Base-by-base conservation (phyloP, 2,888 invertebrate species). In the Phyto melanocephala region DNA sequence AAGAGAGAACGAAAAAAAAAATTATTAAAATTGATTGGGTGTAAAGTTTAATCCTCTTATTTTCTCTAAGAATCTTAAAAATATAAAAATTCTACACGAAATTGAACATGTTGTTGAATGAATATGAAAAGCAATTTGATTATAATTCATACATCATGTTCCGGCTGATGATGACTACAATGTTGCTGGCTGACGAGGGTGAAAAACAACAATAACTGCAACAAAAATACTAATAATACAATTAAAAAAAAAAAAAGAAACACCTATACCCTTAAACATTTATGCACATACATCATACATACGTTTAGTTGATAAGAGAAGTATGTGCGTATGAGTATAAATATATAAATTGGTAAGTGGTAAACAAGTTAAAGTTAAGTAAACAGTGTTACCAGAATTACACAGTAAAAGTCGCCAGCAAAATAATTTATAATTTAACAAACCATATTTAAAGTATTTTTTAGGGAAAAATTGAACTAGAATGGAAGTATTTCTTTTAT, bases 41-140 rank as follows among this genome's bases (percentile, higher is more conserved):
- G 72, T 72, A 67, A 79, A 74, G 50, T 67, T 79, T 79, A 79
- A 79, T 67, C 79, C 72, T 67, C 79, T 79, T 79, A 79, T 28
- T 60, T 74, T 60, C 45, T 35, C 52, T 42, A 72, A 67, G 65
- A 67, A 52, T 72, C 60, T 74, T 45, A 65, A 71, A 79, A 79
- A 56, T 58, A 77, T 22, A 77, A 72, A 72, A 58, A 71, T 40
- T 58, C 72, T 72, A 65, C 65, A 79, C 35, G 56, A 60, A 58
- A 67, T 74, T 79, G 15, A 79, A 67, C 58, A 56, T 50, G 24
- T 6, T 56, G 56, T 35, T 76, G 67, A 6, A 22, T 35, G 76
- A 24, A 33, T 54, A 37, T 42, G 62, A 60, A 79, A 52, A 60
- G 56, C 60, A 67, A 67, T 79, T 72, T 72, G 50, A 45, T 45